phyloP scores from a whole-genome alignment of 2,113 vertebrate genomes.

The Columbina picui region DNA sequence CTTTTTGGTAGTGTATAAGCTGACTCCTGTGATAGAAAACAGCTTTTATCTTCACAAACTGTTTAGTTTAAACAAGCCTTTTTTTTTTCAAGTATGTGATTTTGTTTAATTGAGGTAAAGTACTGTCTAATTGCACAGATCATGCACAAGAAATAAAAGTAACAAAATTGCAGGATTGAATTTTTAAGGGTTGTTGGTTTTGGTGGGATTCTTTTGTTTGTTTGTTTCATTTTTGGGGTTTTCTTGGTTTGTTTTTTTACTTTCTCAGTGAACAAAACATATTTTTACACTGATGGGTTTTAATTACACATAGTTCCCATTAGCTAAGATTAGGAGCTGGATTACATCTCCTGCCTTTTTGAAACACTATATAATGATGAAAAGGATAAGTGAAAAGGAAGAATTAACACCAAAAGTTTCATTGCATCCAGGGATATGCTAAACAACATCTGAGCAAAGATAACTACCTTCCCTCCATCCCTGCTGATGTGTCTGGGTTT shows the following conservation, averaged over 20 bases:
- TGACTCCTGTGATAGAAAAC: not conserved
- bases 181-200: not conserved
- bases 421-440: constrained; percentile 59
- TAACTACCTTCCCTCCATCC: constrained; percentile 36
- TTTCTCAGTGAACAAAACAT: constrained; percentile 36
- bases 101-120: constrained; percentile 52
- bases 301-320: constrained; percentile 61
- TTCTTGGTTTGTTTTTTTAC: not conserved
- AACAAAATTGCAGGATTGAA: constrained; percentile 7
- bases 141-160: constrained; percentile 22
- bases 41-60: not conserved
- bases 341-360: constrained; percentile 64
- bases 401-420: constrained; percentile 42
- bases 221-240: too few species aligned
- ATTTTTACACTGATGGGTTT: constrained; percentile 64
- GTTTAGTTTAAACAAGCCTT: constrained; percentile 21
- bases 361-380: constrained; percentile 57
- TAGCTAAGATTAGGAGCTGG: constrained; percentile 55
- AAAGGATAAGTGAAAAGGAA: constrained; percentile 54
- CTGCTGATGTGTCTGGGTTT: constrained; percentile 62
- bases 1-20: not conserved
- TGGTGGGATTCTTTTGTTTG: too few species aligned
- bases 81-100: not conserved
- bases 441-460: constrained; percentile 71
- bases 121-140: constrained; percentile 37